A percentile compares a stretch with the other conserved stretches of the same genome.
Evolutionary conservation across 2,113 vertebrate genomes (phyloP).

Genomic region (Halichoeres trimaculatus): DNA sequence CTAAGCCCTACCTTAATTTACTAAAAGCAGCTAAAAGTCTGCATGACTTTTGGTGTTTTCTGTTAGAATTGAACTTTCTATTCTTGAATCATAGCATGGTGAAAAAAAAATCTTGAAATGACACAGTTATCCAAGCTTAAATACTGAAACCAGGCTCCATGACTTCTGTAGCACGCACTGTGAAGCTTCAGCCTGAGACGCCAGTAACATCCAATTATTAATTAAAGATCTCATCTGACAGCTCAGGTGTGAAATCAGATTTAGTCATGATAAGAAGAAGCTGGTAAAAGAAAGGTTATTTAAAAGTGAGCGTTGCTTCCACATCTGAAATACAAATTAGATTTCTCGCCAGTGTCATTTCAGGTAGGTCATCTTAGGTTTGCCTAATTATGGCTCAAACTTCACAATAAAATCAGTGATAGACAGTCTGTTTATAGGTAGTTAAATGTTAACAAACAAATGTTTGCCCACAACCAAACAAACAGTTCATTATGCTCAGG

Average conservation of each 20-base stretch:
- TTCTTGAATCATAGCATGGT: too few species aligned
- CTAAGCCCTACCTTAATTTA: neutral
- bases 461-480: too few species aligned
- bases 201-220: neutral
- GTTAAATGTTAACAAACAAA: too few species aligned
- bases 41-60: too few species aligned
- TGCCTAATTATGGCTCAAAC: neutral
- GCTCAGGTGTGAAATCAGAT: slow-evolving; percentile 15
- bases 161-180: neutral
- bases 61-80: too few species aligned
- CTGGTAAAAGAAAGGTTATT: neutral
- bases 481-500: too few species aligned
- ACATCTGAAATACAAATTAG: neutral
- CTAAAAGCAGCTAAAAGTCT: too few species aligned
- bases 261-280: neutral
- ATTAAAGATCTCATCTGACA: slow-evolving; percentile 4
- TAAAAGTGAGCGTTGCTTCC: neutral
- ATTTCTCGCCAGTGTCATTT: neutral
- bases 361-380: neutral
- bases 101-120: too few species aligned
- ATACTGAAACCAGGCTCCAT: too few species aligned
- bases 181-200: neutral
- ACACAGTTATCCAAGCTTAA: too few species aligned
- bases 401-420: neutral
- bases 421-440: neutral